phyloP scores from a whole-genome alignment of 2,797 vertebrate genomes.

The Hydrolagus colliei region DNA sequence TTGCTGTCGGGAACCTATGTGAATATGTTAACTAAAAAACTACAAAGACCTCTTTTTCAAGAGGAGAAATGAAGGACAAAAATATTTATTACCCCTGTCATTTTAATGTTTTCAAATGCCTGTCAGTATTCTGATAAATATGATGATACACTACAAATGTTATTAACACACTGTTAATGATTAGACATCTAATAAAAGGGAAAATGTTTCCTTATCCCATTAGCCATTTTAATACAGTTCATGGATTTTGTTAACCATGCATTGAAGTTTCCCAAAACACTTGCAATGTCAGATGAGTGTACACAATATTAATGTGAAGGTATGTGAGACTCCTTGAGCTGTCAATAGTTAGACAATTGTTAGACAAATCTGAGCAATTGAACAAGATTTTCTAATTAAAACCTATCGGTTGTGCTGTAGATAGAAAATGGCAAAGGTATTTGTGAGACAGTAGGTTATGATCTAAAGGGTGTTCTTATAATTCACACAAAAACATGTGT shows the following conservation, averaged over 20 bases:
- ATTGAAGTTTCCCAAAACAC: neutral
- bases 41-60: neutral
- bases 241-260: too few relatives aligned
- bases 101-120: conserved; percentile 8
- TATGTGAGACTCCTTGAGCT: neutral
- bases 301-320: neutral
- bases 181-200: conserved; percentile 3
- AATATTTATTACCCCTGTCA: conserved; percentile 5
- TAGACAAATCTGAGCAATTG: too few relatives aligned
- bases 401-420: too few relatives aligned
- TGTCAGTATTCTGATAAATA: conserved; percentile 18
- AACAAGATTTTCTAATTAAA: too few relatives aligned
- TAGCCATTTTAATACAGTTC: neutral
- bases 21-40: neutral
- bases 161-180: conserved; percentile 22
- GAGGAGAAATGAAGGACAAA: neutral
- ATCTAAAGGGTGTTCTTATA: too few relatives aligned
- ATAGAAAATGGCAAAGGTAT: too few relatives aligned
- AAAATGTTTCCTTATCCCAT: neutral
- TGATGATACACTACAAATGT: neutral
- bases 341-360: too few relatives aligned
- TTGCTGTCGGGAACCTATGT: too few relatives aligned
- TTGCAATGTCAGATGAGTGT: neutral
- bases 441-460: too few relatives aligned
- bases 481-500: too few relatives aligned